phyloP scores from a whole-genome alignment of 2,113 vertebrate genomes.

The Toxotes chatareus region DNA sequence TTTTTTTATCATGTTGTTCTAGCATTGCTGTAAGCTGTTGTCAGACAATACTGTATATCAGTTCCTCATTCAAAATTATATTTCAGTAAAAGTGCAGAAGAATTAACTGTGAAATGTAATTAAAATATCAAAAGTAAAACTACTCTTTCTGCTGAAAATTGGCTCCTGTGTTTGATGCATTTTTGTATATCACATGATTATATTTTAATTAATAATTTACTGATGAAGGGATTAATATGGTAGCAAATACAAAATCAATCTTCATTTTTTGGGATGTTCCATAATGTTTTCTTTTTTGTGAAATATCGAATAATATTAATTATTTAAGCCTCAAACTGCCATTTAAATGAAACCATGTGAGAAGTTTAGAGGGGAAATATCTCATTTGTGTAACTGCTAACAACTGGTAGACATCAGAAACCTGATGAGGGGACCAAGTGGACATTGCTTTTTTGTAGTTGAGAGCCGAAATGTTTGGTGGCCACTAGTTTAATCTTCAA shows the following conservation, averaged over 20 bases:
- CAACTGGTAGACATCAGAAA: not conserved
- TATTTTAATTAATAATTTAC: not conserved
- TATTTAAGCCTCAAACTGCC: too few relatives aligned
- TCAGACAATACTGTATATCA: not conserved
- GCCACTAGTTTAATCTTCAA: too few relatives aligned
- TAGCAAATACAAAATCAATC: too few relatives aligned
- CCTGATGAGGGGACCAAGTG: too few relatives aligned
- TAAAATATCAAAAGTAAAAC: not conserved
- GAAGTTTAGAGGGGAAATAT: too few relatives aligned
- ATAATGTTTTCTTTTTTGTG: not conserved
- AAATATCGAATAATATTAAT: not conserved
- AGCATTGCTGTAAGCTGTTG: constrained; percentile 1
- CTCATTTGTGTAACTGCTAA: too few relatives aligned
- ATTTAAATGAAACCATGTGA: not conserved
- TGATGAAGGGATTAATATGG: not conserved
- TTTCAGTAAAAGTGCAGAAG: not conserved
- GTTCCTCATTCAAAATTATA: not conserved
- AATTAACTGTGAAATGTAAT: not conserved
- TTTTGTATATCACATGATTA: not conserved
- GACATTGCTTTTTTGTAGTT: not conserved
- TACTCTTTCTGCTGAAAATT: not conserved
- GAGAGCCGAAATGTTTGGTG: too few relatives aligned
- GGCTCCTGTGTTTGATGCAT: not conserved
- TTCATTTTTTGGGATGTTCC: too few relatives aligned
- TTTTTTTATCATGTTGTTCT: not conserved